Conservation (phyloP, 1,140 invertebrate genomes). For the Capitella teleta region DNA sequence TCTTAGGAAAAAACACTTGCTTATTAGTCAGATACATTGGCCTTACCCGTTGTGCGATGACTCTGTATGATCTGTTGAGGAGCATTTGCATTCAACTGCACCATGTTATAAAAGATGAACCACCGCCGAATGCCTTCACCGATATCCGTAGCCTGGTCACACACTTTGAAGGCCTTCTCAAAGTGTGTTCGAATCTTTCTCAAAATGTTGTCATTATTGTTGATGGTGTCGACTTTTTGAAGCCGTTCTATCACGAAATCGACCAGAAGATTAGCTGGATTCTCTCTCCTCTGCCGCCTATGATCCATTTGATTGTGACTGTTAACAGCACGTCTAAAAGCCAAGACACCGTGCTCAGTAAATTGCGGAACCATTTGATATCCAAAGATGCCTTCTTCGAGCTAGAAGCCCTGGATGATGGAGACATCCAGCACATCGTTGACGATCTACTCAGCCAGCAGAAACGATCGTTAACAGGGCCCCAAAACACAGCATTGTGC, state of each 20-base stretch:
- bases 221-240: neutral
- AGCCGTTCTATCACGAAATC: neutral
- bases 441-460: neutral
- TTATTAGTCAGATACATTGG: constrained; percentile 11
- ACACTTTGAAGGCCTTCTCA: neutral
- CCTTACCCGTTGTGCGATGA: constrained; percentile 17
- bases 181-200: neutral
- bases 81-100: constrained; percentile 17
- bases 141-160: neutral
- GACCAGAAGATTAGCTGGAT: constrained; percentile 1
- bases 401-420: neutral
- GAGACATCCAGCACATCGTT: neutral
- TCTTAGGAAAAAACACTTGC: neutral
- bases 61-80: constrained; percentile 16
- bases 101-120: neutral
- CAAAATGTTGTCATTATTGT: no score
- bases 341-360: neutral
- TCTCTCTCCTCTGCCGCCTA: neutral
- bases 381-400: neutral
- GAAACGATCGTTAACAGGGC: neutral
- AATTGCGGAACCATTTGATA: no score
- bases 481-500: neutral
- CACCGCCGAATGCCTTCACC: neutral
- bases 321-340: neutral
- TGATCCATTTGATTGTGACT: neutral